Evolutionary conservation across 2,888 invertebrate species (phyloP).

Genomic region (Rosalia funebris): DNA sequence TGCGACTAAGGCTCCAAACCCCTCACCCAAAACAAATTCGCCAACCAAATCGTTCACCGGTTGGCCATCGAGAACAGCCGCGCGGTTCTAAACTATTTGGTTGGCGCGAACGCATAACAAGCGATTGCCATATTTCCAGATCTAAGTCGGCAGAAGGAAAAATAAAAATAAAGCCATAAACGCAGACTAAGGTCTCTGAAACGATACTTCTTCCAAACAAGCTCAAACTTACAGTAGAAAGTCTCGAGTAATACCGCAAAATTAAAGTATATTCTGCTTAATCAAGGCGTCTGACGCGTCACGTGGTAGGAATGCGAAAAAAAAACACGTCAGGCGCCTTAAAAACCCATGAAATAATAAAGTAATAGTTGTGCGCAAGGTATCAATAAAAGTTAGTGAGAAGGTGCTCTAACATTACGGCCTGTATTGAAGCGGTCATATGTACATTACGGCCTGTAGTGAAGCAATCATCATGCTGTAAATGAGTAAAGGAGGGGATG

Average conservation of each 20-base stretch:
- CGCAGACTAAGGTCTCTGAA: constrained; percentile 5
- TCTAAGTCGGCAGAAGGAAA: constrained; percentile 15
- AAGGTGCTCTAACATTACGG: not conserved
- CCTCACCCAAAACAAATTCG: constrained; percentile 11
- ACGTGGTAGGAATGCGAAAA: not conserved
- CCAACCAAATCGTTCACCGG: constrained; percentile 6
- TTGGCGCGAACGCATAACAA: not conserved
- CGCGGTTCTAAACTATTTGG: not conserved
- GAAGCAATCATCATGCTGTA: no score
- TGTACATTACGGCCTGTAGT: not conserved
- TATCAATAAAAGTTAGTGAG: constrained; percentile 10
- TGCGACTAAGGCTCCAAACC: constrained; percentile 1
- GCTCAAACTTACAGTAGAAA: constrained; percentile 15
- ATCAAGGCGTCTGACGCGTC: not conserved
- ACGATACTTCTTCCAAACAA: constrained; percentile 9
- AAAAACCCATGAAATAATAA: no score
- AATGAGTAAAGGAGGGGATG: no score
- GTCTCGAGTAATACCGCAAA: constrained; percentile 34
- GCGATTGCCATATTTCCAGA: not conserved
- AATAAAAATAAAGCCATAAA: constrained; percentile 12
- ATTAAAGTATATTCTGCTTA: constrained; percentile 7
- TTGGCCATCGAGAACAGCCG: not conserved
- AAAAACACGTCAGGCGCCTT: not conserved
- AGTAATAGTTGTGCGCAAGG: constrained; percentile 3
- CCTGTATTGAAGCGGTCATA: not conserved